phyloP scores from a whole-genome alignment of 2,888 invertebrate genomes.

The Petrolisthes cinctipes region DNA sequence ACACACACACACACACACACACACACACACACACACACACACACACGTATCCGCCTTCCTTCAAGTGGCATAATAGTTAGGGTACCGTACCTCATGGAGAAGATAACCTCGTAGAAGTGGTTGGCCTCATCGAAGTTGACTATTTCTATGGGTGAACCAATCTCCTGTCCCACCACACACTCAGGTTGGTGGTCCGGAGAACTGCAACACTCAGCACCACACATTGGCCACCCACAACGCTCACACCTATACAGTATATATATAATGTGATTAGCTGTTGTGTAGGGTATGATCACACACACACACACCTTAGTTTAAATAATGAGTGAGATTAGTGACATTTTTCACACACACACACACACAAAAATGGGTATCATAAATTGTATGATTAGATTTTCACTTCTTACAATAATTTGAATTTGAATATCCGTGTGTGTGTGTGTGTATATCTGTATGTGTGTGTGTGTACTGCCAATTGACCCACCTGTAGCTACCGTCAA shows the following conservation, averaged over 20 bases:
- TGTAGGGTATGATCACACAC: too few species aligned
- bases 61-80: neutral
- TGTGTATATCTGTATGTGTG: too few species aligned
- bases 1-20: constrained; percentile 14
- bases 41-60: neutral
- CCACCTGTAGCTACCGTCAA: constrained; percentile 63
- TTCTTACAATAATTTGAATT: too few species aligned
- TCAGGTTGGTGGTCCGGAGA: constrained; percentile 67
- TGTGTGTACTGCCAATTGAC: too few species aligned
- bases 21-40: constrained; percentile 5
- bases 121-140: constrained; percentile 55
- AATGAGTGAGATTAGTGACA: too few species aligned
- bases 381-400: too few species aligned
- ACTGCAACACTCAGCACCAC: constrained; percentile 75
- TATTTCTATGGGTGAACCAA: constrained; percentile 65
- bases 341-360: too few species aligned
- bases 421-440: too few species aligned
- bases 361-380: too few species aligned
- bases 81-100: constrained; percentile 48
- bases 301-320: too few species aligned
- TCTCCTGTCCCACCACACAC: constrained; percentile 64
- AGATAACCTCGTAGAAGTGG: constrained; percentile 63
- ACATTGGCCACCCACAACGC: constrained; percentile 79
- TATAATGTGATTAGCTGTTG: neutral
- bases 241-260: constrained; percentile 53